Evolutionary conservation across 2,113 vertebrate species (phyloP).

Genomic region (Colinus virginianus): DNA sequence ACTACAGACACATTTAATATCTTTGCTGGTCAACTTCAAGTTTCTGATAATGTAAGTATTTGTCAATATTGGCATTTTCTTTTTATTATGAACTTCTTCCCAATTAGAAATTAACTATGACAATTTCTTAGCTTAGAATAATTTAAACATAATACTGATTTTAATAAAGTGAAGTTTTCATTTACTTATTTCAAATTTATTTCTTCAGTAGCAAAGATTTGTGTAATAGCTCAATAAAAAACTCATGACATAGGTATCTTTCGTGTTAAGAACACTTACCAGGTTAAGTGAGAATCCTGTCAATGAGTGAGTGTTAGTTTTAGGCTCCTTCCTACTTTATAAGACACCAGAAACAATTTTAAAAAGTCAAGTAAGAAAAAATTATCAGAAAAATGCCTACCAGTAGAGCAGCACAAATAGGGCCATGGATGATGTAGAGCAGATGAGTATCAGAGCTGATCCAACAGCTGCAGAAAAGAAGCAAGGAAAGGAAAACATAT

Average conservation of each 20-base stretch:
- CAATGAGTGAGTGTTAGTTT: not conserved
- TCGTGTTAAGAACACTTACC: not conserved
- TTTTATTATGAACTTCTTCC: not conserved
- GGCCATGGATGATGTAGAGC: conserved; percentile 97
- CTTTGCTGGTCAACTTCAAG: not conserved
- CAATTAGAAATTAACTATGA: not conserved
- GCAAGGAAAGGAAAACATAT: not conserved
- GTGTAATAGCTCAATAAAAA: not conserved
- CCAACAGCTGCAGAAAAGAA: conserved; percentile 88
- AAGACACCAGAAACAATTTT: not conserved
- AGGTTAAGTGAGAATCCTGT: not conserved
- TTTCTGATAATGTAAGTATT: not conserved
- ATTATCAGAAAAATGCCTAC: conserved; percentile 75
- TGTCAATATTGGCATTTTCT: not conserved
- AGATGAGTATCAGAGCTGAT: conserved; percentile 96
- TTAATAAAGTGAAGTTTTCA: not conserved
- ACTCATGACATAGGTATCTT: not conserved
- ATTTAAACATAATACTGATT: not conserved
- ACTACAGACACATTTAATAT: not conserved
- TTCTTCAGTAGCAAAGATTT: not conserved
- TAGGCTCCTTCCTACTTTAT: not conserved
- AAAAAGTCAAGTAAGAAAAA: not conserved
- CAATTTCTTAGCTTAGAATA: not conserved
- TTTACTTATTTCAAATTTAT: not conserved
- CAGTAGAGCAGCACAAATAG: conserved; percentile 95